A percentile compares a stretch with the other conserved stretches of the same genome.
Conservation (phyloP, 1,140 invertebrate genomes). For the Coelopa frigida region DNA sequence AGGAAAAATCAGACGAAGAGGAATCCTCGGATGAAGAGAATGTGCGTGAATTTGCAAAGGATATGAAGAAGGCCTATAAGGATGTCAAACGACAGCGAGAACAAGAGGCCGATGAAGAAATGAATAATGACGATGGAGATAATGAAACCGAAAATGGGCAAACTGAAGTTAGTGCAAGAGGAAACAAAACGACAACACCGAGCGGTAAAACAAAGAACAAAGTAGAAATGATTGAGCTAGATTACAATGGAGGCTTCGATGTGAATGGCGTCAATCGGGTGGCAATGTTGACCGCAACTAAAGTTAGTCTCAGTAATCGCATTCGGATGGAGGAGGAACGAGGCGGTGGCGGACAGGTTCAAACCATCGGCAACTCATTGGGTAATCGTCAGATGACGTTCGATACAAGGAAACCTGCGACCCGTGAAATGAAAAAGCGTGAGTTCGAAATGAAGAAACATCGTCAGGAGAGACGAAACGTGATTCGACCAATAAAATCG, state of each 20-base stretch:
- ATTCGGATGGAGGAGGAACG: constrained; percentile 51
- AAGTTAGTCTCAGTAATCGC: constrained; percentile 61
- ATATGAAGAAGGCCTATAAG: constrained; percentile 69
- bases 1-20: constrained; percentile 29
- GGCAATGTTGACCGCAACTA: constrained; percentile 47
- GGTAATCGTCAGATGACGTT: constrained; percentile 77
- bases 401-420: constrained; percentile 49
- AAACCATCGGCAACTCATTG: constrained; percentile 51
- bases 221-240: too few species aligned
- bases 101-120: constrained; percentile 43
- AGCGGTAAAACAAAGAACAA: too few species aligned
- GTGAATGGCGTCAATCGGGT: constrained; percentile 16
- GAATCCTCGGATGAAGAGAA: constrained; percentile 75
- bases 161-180: too few species aligned
- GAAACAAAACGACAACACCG: too few species aligned
- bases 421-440: constrained; percentile 38
- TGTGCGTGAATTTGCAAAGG: constrained; percentile 67
- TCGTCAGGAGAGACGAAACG: constrained; percentile 61
- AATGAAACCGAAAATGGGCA: constrained; percentile 36
- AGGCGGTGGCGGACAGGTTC: constrained; percentile 50
- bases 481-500: constrained; percentile 58
- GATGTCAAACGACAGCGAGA: constrained; percentile 43
- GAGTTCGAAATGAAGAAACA: constrained; percentile 56
- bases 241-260: too few species aligned
- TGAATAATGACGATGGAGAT: constrained; percentile 29